These are phyloP conservation scores for Sesamia nonagrioides DNA, from an alignment of 1,140 invertebrate species.

Conservation along the genomic window DNA sequence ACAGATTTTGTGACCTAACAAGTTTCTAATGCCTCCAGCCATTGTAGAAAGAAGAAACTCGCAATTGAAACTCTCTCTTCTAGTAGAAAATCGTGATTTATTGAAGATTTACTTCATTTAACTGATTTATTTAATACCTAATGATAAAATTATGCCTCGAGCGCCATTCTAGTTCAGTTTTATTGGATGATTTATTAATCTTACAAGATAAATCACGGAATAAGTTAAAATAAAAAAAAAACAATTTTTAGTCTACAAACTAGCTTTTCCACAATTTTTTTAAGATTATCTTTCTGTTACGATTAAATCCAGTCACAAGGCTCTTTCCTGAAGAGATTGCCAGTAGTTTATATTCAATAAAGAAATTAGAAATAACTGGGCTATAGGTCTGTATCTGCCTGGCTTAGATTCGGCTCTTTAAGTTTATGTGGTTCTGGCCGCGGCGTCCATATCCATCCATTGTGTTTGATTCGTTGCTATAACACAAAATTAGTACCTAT, in stretches of 20 bases:
- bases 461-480: too few relatives aligned
- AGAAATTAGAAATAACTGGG: too few relatives aligned
- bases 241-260: not conserved
- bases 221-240: not conserved
- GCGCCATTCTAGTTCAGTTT: conserved; percentile 17
- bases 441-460: too few relatives aligned
- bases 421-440: too few relatives aligned
- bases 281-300: too few relatives aligned
- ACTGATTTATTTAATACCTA: not conserved
- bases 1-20: not conserved
- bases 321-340: too few relatives aligned
- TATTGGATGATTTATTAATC: not conserved
- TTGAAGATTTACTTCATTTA: not conserved
- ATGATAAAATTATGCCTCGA: conserved; percentile 2
- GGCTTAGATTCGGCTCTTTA: too few relatives aligned
- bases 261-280: too few relatives aligned
- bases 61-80: not conserved
- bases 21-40: conserved; percentile 6
- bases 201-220: not conserved
- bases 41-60: conserved; percentile 6
- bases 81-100: not conserved
- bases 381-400: too few relatives aligned
- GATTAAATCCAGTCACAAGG: too few relatives aligned
- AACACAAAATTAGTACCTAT: too few relatives aligned
- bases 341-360: too few relatives aligned